Evolutionary conservation across 2,888 invertebrate genomes (phyloP).

Genomic region (Polylopha cassiicola): DNA sequence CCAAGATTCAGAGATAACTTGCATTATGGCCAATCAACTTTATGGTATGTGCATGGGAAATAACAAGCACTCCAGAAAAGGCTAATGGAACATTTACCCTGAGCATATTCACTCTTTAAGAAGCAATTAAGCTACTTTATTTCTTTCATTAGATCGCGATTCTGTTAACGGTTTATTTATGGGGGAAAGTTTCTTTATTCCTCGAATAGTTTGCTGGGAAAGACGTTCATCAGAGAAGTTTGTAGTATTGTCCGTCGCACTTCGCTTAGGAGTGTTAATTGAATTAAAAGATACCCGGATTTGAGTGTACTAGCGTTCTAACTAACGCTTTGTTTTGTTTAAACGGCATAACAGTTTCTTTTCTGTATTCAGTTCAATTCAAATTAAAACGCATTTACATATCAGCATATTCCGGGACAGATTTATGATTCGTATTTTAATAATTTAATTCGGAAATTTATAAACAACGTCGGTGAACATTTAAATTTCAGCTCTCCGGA

Average conservation of each 20-base stretch:
- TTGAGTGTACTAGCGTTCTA: slow-evolving; percentile 22
- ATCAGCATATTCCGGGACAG: no score
- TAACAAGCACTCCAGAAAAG: slow-evolving; percentile 35
- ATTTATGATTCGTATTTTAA: no score
- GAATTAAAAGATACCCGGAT: slow-evolving; percentile 44
- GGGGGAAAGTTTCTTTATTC: slow-evolving; percentile 37
- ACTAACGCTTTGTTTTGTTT: slow-evolving; percentile 21
- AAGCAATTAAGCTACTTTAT: slow-evolving; percentile 56
- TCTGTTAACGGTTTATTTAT: slow-evolving; percentile 47
- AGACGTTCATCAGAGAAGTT: slow-evolving; percentile 27
- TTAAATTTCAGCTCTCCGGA: slow-evolving; percentile 7
- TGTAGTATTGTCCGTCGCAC: slow-evolving; percentile 29
- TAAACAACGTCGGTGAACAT: slow-evolving; percentile 6
- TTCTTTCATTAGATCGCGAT: slow-evolving; percentile 53
- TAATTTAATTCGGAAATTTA: no score
- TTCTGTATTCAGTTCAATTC: no score
- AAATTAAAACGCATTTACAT: no score
- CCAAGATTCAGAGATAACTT: slow-evolving; percentile 9
- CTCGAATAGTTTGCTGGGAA: slow-evolving; percentile 29
- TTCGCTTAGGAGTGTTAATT: slow-evolving; percentile 49
- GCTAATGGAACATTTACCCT: slow-evolving; percentile 35
- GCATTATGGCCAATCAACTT: slow-evolving; percentile 16
- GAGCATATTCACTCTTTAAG: slow-evolving; percentile 36
- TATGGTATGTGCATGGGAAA: slow-evolving; percentile 22
- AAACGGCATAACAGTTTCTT: no score